Evolutionary conservation across 2,797 vertebrate genomes (phyloP), one percentile per base, ranked within the genome.

Genomic region (Hipposideros larvatus): DNA sequence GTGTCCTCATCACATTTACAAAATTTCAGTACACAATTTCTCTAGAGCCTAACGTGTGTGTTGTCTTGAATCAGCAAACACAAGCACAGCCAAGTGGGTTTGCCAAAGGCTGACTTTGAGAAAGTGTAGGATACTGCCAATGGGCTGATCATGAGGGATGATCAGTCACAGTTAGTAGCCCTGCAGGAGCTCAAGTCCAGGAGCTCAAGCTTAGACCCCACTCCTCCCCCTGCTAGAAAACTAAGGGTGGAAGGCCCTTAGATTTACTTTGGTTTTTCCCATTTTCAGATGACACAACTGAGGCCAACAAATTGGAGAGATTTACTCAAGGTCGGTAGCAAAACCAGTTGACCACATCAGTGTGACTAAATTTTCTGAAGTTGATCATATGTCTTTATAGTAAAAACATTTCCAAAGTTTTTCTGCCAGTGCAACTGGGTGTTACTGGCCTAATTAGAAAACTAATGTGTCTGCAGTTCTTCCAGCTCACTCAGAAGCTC

Each of bases 231-330:
- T 28, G 48, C 37, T n/a, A 34, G 22, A 73, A 15, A 92, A 70
- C 31, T 41, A 41, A 83, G 4, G 11, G 4, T 34, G 68, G 9
- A 85, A 74, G 22, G 5, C 0, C 4, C 34, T 91, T 74, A 48
- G 15, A 22, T 84, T 90, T 48, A n/a, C 57, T 78, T 78, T 63
- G 82, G 7, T 43, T 51, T 91, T 82, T 22, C 37, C 11, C 15
- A 59, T 84, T 82, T 92, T 63, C 77, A 91, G 37, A 14, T 37
- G 26, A 28, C 91, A 37, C 96, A 96, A 90, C 61, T 24, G 66
- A 96, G 4, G 0, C 11, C 61, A 78, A 66, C 41, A 83, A 16
- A 82, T 37, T 95, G 28, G 37, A 70, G 95, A n/a, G 16, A 80
- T 43, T 82, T 55, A 13, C 65, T 70, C 31, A 51, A 83, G 14